Evolutionary conservation across 2,888 invertebrate genomes (phyloP).

Genomic region (Perizoma flavofasciatum): DNA sequence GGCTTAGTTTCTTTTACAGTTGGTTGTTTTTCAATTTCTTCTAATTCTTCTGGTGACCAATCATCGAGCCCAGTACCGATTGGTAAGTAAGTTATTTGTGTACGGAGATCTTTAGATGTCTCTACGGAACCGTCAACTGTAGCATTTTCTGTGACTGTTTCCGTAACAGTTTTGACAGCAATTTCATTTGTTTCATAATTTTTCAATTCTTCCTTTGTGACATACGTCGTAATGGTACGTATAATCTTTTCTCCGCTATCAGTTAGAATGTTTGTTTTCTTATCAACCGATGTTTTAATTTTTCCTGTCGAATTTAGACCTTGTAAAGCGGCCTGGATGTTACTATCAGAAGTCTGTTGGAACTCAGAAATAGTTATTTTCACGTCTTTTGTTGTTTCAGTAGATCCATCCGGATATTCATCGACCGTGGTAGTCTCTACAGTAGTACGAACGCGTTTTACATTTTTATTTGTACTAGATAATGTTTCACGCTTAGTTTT

Average conservation of each 20-base stretch:
- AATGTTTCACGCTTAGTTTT: constrained; percentile 77
- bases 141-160: constrained; percentile 74
- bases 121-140: constrained; percentile 72
- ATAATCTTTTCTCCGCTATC: constrained; percentile 73
- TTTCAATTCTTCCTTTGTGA: constrained; percentile 75
- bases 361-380: constrained; percentile 80
- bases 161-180: constrained; percentile 75
- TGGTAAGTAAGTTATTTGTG: constrained; percentile 78
- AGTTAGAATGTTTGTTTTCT: constrained; percentile 76
- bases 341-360: constrained; percentile 74
- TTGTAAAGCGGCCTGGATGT: constrained; percentile 74
- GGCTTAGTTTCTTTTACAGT: constrained; percentile 52
- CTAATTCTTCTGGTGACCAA: constrained; percentile 74
- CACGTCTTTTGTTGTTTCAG: constrained; percentile 81
- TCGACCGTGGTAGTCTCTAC: constrained; percentile 79
- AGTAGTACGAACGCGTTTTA: constrained; percentile 84
- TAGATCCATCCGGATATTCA: constrained; percentile 80
- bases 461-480: constrained; percentile 76
- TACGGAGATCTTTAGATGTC: constrained; percentile 76
- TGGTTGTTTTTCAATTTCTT: constrained; percentile 68
- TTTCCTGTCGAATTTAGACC: constrained; percentile 72
- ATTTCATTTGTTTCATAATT: constrained; percentile 67
- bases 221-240: constrained; percentile 71
- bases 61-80: constrained; percentile 74
- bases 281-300: constrained; percentile 71